A percentile compares a stretch with the other conserved stretches of the same genome.
Evolutionary conservation across 2,797 vertebrate genomes (phyloP).

Genomic region (Iguana delicatissima): DNA sequence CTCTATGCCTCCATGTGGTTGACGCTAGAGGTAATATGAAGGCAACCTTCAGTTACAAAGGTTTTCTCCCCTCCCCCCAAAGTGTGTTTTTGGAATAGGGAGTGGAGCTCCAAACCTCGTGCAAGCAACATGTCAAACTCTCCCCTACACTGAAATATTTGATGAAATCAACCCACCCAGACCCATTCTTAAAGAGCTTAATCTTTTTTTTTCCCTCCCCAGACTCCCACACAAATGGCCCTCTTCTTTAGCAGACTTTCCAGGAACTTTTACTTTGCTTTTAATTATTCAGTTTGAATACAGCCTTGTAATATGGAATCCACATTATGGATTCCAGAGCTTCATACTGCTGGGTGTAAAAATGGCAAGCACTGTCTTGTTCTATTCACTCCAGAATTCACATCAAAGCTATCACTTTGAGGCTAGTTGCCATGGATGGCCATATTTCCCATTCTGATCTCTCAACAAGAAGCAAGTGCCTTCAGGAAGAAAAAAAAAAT

Average conservation of each 20-base stretch:
- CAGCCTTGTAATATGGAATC: not conserved
- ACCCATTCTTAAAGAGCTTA: not conserved
- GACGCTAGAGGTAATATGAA: too few species aligned
- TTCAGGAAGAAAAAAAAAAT: slow-evolving; percentile 53
- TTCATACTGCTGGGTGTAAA: not conserved
- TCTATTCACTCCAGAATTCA: slow-evolving; percentile 24
- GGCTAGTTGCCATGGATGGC: slow-evolving; percentile 59
- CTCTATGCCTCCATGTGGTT: too few species aligned
- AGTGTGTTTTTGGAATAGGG: too few species aligned
- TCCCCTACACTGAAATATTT: not conserved
- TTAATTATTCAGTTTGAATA: not conserved
- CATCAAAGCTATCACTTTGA: slow-evolving; percentile 54
- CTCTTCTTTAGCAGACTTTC: not conserved
- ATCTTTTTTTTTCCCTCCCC: too few species aligned
- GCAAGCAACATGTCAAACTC: not conserved
- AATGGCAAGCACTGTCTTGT: not conserved
- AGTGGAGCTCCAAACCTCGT: not conserved
- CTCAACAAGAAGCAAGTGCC: slow-evolving; percentile 52
- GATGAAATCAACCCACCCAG: not conserved
- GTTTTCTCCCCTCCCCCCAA: too few species aligned
- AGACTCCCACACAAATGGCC: not conserved
- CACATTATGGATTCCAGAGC: not conserved
- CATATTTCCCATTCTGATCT: slow-evolving; percentile 62
- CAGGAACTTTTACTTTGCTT: not conserved
- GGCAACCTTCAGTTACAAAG: too few species aligned